phyloP scores from a whole-genome alignment of 2,888 invertebrate genomes.

The Neria commutata region DNA sequence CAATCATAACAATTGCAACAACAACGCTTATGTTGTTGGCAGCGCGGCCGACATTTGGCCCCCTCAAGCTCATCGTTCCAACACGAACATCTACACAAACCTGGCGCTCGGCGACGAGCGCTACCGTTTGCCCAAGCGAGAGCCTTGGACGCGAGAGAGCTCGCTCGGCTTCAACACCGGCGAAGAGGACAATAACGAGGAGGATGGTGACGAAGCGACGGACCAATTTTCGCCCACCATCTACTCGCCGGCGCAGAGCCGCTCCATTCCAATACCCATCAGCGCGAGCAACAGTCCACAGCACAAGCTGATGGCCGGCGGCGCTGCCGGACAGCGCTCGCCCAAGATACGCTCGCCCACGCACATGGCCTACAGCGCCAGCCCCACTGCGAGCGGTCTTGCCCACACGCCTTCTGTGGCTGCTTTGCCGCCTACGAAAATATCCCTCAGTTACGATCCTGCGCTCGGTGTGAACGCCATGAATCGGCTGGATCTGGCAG shows the following conservation, averaged over 20 bases:
- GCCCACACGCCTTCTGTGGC: constrained; percentile 46
- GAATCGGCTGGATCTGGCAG: constrained; percentile 36
- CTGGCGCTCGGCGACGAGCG: constrained; percentile 43
- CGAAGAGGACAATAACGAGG: constrained; percentile 28
- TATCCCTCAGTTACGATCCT: constrained; percentile 53
- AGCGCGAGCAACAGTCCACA: constrained; percentile 54
- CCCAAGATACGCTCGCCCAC: constrained; percentile 30
- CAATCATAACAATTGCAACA: constrained; percentile 33
- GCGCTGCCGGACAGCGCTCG: constrained; percentile 20
- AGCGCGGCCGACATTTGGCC: constrained; percentile 51
- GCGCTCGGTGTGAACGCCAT: constrained; percentile 40
- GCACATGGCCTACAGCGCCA: constrained; percentile 50
- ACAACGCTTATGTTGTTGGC: too few species aligned
- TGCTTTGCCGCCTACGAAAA: constrained; percentile 18
- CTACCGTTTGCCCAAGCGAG: constrained; percentile 30
- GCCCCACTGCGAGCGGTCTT: constrained; percentile 45
- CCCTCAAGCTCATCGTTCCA: constrained; percentile 27
- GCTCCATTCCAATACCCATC: constrained; percentile 54
- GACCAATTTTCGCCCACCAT: constrained; percentile 55
- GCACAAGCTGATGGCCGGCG: constrained; percentile 31
- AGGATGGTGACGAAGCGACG: constrained; percentile 45
- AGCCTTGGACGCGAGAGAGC: background rate
- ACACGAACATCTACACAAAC: constrained; percentile 45
- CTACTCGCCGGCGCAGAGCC: constrained; percentile 37
- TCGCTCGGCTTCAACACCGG: background rate